Conservation (phyloP, 2,113 vertebrate genomes). For the Toxotes jaculatrix region DNA sequence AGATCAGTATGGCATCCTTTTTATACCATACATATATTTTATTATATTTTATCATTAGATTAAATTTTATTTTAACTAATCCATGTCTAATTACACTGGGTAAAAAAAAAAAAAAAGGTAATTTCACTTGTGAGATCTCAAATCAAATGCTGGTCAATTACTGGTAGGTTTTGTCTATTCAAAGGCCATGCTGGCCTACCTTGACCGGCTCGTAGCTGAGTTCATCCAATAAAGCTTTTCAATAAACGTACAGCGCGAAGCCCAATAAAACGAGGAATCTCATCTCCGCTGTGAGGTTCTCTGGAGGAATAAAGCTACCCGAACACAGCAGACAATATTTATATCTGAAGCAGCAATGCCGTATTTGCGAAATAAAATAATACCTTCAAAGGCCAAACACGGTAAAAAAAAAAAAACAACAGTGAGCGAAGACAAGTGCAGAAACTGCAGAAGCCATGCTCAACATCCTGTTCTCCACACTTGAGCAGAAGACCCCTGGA, state of each 20-base stretch:
- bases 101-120: background rate
- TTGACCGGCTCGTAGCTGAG: background rate
- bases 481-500: slow-evolving; percentile 35
- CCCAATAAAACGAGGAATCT: slow-evolving; percentile 55
- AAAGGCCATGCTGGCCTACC: background rate
- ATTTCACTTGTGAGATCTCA: background rate
- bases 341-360: slow-evolving; percentile 40
- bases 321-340: slow-evolving; percentile 36
- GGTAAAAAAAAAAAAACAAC: slow-evolving; percentile 12
- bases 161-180: background rate
- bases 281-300: slow-evolving; percentile 31
- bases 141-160: background rate
- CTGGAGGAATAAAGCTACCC: slow-evolving; percentile 44
- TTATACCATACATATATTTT: background rate
- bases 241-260: slow-evolving; percentile 43
- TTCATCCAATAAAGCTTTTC: slow-evolving; percentile 48
- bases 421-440: slow-evolving; percentile 1
- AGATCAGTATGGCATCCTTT: background rate
- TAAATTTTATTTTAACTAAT: too few species aligned
- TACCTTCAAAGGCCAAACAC: slow-evolving; percentile 28
- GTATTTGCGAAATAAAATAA: slow-evolving; percentile 32
- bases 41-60: too few species aligned
- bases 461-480: slow-evolving; percentile 30
- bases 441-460: slow-evolving; percentile 12
- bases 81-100: background rate